A percentile compares a stretch with the other conserved stretches of the same genome.
Conservation (phyloP, 1,140 invertebrate species). For the Drosophila rufa region DNA sequence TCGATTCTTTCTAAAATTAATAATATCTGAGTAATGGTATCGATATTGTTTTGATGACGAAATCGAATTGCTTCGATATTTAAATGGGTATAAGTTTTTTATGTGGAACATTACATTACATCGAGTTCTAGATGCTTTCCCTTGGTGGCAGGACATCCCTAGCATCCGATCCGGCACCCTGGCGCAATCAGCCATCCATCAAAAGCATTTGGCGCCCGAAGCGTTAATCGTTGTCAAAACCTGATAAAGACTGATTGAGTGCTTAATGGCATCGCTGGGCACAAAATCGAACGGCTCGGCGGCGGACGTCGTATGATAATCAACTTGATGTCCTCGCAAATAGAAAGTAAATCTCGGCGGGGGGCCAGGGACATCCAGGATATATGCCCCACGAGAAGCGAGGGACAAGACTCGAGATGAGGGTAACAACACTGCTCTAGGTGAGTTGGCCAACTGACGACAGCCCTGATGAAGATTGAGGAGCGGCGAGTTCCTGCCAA, state of each 20-base stretch:
- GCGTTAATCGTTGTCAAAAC: constrained; percentile 84
- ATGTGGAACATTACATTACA: not conserved
- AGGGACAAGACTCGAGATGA: not conserved
- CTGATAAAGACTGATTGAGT: constrained; percentile 84
- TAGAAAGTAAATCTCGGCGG: constrained; percentile 49
- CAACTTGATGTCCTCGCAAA: constrained; percentile 52
- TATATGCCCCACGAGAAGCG: not conserved
- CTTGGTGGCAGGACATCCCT: not conserved
- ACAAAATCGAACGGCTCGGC: constrained; percentile 14
- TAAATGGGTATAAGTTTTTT: too few relatives aligned
- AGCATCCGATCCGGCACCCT: constrained; percentile 8
- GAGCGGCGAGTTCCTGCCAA: constrained; percentile 34
- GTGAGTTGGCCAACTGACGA: constrained; percentile 42
- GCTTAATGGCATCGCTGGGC: constrained; percentile 73
- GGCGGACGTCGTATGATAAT: constrained; percentile 52
- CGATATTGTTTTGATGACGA: not conserved
- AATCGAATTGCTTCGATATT: too few relatives aligned
- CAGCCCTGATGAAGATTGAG: constrained; percentile 69
- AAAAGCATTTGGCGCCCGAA: constrained; percentile 75
- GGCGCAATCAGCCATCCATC: constrained; percentile 69
- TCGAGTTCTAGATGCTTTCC: not conserved
- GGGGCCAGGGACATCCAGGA: not conserved
- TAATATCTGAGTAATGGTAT: not conserved
- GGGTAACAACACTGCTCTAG: constrained; percentile 28
- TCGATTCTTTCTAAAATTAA: not conserved